A percentile compares a stretch with the other conserved stretches of the same genome.
phyloP scores from a whole-genome alignment of 1,140 invertebrate species.

The Nephila pilipes region DNA sequence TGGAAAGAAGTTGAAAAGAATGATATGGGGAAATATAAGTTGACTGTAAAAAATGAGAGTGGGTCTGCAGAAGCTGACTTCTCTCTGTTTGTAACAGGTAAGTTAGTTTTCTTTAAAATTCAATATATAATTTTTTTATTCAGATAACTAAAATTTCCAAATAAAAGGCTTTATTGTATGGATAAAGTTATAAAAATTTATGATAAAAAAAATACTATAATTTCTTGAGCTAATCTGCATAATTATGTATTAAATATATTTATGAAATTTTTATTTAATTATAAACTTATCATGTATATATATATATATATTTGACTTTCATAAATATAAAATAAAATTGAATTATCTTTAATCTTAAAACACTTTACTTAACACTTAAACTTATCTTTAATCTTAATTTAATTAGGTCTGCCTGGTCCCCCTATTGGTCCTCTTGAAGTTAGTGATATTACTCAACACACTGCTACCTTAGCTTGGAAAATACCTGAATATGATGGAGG shows the following conservation, averaged over 20 bases:
- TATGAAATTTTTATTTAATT: no score
- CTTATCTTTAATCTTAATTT: not conserved
- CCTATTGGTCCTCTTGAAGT: constrained; percentile 96
- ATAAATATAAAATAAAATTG: no score
- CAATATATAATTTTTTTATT: not conserved
- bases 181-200: no score
- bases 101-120: not conserved
- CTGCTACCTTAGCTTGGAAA: constrained; percentile 93
- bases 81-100: constrained; percentile 92
- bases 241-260: no score
- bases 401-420: constrained; percentile 89
- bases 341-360: no score
- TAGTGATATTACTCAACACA: constrained; percentile 93
- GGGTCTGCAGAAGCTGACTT: constrained; percentile 92
- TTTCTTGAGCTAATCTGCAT: no score
- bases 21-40: constrained; percentile 91
- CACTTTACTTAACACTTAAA: no score
- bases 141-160: not conserved
- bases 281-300: no score
- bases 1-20: constrained; percentile 91
- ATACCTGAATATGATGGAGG: constrained; percentile 97
- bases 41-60: constrained; percentile 95
- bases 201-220: no score
- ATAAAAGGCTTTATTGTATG: not conserved
- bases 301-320: no score